Evolutionary conservation across 2,797 vertebrate species (phyloP).

Genomic region (Erpetoichthys calabaricus): DNA sequence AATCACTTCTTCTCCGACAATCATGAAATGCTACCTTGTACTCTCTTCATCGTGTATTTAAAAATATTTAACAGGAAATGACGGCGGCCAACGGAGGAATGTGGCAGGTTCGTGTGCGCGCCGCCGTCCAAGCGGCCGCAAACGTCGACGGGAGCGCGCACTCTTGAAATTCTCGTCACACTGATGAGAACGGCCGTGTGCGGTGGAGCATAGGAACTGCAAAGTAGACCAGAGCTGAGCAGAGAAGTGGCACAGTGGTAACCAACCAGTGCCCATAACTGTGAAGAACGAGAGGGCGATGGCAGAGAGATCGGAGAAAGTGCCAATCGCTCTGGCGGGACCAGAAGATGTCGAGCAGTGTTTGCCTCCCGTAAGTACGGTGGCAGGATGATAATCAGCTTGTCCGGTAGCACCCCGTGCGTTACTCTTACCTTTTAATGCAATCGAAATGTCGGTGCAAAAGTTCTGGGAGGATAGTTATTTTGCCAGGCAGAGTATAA

Average conservation of each 20-base stretch:
- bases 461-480: too few relatives aligned
- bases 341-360: constrained; percentile 52
- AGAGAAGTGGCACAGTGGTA: constrained; percentile 7
- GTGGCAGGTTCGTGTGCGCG: too few relatives aligned
- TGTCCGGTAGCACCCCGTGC: not conserved
- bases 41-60: too few relatives aligned
- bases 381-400: not conserved
- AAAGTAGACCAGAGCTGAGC: constrained; percentile 13
- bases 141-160: too few relatives aligned
- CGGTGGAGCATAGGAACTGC: not conserved
- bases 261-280: constrained; percentile 9
- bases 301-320: constrained; percentile 52
- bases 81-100: not conserved
- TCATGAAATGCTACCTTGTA: too few relatives aligned
- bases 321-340: constrained; percentile 50
- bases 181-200: too few relatives aligned
- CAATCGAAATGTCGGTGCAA: not conserved
- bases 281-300: constrained; percentile 28
- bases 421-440: not conserved
- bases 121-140: too few relatives aligned
- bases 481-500: too few relatives aligned
- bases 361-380: constrained; percentile 58
- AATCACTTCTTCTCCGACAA: too few relatives aligned
- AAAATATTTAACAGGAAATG: not conserved
- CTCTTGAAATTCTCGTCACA: constrained; percentile 1